Conservation (phyloP, 2,113 vertebrate species). For the Elephantulus edwardii region DNA sequence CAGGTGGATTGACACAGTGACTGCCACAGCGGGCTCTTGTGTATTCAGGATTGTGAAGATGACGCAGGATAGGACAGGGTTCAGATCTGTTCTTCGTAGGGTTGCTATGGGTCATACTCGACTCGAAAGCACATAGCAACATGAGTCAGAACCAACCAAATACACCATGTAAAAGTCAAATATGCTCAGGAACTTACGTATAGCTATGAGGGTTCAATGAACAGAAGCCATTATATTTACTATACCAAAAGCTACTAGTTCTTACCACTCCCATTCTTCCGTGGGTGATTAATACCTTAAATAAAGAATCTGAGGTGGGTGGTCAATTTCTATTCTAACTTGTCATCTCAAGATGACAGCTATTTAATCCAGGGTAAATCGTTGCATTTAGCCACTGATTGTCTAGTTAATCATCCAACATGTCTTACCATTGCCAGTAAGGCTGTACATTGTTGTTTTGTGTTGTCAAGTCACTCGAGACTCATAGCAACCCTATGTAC, state of each 20-base stretch:
- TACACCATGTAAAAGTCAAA: no score
- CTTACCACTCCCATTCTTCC: neutral
- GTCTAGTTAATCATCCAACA: neutral
- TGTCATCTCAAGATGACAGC: neutral
- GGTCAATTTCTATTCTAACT: neutral
- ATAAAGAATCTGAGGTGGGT: neutral
- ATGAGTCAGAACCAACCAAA: no score
- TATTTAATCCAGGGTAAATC: neutral
- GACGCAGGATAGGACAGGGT: no score
- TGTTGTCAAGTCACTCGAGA: no score
- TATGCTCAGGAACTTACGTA: neutral
- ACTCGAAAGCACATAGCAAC: no score
- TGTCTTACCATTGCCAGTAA: neutral
- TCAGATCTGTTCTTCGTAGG: no score
- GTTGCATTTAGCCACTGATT: neutral
- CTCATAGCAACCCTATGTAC: no score
- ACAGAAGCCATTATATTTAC: neutral
- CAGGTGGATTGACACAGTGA: no score
- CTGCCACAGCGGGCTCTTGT: no score
- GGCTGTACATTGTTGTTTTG: rapidly evolving
- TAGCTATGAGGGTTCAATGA: neutral
- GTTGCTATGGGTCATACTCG: no score
- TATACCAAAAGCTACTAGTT: neutral
- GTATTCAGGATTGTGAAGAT: no score
- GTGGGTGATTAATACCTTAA: neutral